phyloP scores from a whole-genome alignment of 2,888 invertebrate genomes.

The Thymelicus acteon region DNA sequence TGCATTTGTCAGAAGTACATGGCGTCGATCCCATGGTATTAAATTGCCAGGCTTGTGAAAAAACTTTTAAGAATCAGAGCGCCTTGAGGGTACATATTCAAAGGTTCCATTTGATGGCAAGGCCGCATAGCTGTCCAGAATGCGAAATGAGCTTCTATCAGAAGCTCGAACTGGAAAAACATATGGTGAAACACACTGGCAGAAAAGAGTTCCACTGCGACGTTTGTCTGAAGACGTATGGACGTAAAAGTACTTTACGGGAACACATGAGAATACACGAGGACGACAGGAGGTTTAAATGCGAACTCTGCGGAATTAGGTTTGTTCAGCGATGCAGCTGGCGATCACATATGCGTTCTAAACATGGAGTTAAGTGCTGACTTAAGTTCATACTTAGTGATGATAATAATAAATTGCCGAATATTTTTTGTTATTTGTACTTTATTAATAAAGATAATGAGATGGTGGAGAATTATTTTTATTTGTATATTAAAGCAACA shows the following conservation, averaged over 20 bases:
- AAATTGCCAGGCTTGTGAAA: constrained; percentile 57
- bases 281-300: constrained; percentile 46
- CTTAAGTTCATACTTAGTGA: too few species aligned
- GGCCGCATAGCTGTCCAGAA: constrained; percentile 48
- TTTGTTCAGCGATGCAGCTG: constrained; percentile 51
- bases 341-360: constrained; percentile 49
- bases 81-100: constrained; percentile 51
- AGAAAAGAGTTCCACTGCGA: constrained; percentile 49
- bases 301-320: constrained; percentile 47
- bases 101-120: constrained; percentile 60
- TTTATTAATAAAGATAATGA: too few species aligned
- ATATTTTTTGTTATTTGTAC: too few species aligned
- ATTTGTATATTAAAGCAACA: not conserved
- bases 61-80: constrained; percentile 48
- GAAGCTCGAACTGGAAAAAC: constrained; percentile 48
- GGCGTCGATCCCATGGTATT: constrained; percentile 45
- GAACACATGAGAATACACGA: constrained; percentile 51
- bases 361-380: constrained; percentile 46
- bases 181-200: constrained; percentile 53
- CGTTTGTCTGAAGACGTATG: constrained; percentile 51
- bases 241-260: constrained; percentile 47
- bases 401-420: too few species aligned
- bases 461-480: not conserved
- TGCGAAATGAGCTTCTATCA: constrained; percentile 55
- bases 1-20: constrained; percentile 51